Evolutionary conservation across 23 tunicate species (phyloP), one percentile per base, ranked within the genome.

Genomic region (Ciona savignyi): DNA sequence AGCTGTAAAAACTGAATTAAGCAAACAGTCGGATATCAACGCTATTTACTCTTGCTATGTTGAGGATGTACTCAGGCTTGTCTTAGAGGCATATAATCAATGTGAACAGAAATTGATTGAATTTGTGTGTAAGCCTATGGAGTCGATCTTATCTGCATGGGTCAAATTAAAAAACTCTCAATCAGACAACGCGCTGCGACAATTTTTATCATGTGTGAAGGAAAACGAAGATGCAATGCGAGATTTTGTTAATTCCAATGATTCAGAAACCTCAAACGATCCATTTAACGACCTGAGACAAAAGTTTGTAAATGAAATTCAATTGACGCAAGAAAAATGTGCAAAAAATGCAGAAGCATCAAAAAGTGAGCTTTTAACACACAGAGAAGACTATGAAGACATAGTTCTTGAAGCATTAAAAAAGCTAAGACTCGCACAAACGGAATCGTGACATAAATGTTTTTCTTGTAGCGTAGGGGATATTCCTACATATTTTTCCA

Each of bases 91-190:
- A 2, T 84, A 78, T 34, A 29, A 74, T 21, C 80, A 73, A 20
- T 83, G 85, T 51, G 89, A 91, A 72, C 32, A 20, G 21, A 71
- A 51, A 27, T 21, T 80, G 28, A 2, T 65, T 23, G 21, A 72
- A 11, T 27, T 35, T 30, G 63, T 91, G 31, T 66, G 68, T 22
- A 60, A 65, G 27, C 90, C 97, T 4, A 25, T 91, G 21, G 48
- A 31, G 24, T 81, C 66, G 23, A 76, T 91, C 26, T 23, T 76
- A 30, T 61, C 79, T 1, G 67, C 85, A 6, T 91, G 97, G 97
- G 32, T 25, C 2, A 26, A 21, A 0, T 30, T 91, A 65, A 84
- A 84, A 30, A 28, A 74, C 1, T 6, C 66, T 1, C 96, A 89
- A 60, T 60, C 73, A 32, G 89, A 83, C 23, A 60, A 51, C 24